Evolutionary conservation across 2,797 vertebrate genomes (phyloP).

Genomic region (Echiichthys vipera): DNA sequence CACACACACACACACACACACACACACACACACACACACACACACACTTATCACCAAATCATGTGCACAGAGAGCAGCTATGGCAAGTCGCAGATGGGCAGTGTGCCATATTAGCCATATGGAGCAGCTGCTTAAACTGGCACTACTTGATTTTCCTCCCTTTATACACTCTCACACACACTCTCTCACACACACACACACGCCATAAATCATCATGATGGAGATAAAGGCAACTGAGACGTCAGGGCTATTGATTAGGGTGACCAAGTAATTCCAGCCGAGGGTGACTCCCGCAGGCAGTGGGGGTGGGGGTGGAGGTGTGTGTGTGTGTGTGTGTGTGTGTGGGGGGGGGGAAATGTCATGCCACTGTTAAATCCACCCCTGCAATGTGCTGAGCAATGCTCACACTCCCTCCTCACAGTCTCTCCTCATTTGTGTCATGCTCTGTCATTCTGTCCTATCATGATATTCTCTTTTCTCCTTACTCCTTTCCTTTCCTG

Average conservation of each 20-base stretch:
- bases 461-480: constrained; percentile 14
- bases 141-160: constrained; percentile 30
- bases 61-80: constrained; percentile 29
- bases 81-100: constrained; percentile 34
- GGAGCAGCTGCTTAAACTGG: constrained; percentile 53
- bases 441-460: constrained; percentile 29
- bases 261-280: constrained; percentile 61
- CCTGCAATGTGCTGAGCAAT: constrained; percentile 72
- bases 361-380: constrained; percentile 58
- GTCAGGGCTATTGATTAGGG: constrained; percentile 67
- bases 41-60: constrained; percentile 49
- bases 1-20: constrained; percentile 38
- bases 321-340: too few relatives aligned
- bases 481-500: neutral
- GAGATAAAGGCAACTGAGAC: constrained; percentile 31
- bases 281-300: constrained; percentile 58
- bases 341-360: constrained; percentile 66
- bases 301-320: neutral
- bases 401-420: constrained; percentile 38
- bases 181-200: constrained; percentile 26
- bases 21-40: constrained; percentile 21
- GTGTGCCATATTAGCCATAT: constrained; percentile 25
- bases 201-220: constrained; percentile 40
- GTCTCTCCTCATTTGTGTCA: constrained; percentile 37
- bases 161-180: constrained; percentile 28